These are phyloP conservation scores for Gobius niger DNA, from an alignment of 2,113 vertebrate species.

Conservation along the genomic window DNA sequence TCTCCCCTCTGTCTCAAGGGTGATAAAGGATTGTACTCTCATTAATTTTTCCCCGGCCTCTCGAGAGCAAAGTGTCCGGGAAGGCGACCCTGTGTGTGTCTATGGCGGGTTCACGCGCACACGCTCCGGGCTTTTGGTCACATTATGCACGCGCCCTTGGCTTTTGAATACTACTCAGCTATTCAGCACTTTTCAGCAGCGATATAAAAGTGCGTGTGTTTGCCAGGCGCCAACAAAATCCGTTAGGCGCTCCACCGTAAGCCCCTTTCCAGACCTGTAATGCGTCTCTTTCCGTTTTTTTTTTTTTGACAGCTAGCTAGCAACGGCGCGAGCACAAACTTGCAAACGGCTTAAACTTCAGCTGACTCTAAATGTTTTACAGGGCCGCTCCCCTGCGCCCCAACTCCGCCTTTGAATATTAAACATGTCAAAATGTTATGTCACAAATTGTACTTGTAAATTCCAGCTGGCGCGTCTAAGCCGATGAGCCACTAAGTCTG, in stretches of 20 bases:
- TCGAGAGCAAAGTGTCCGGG: slow-evolving; percentile 71
- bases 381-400: slow-evolving; percentile 10
- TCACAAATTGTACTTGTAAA: slow-evolving; percentile 35
- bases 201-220: slow-evolving; percentile 22
- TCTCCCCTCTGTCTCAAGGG: slow-evolving; percentile 68
- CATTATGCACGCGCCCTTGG: slow-evolving; percentile 66
- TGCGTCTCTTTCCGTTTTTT: slow-evolving; percentile 26
- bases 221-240: slow-evolving; percentile 33
- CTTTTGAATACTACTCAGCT: slow-evolving; percentile 59
- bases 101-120: slow-evolving; percentile 28
- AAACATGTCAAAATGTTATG: slow-evolving; percentile 32
- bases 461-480: slow-evolving; percentile 31
- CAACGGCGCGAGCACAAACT: slow-evolving; percentile 25
- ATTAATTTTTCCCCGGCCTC: slow-evolving; percentile 74
- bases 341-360: slow-evolving; percentile 25
- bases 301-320: slow-evolving; percentile 44
- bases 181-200: slow-evolving; percentile 52
- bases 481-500: slow-evolving; percentile 11
- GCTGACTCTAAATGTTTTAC: slow-evolving; percentile 37
- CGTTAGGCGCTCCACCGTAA: slow-evolving; percentile 36
- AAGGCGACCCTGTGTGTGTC: slow-evolving; percentile 41
- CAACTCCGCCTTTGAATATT: slow-evolving; percentile 33
- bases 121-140: slow-evolving; percentile 50
- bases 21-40: slow-evolving; percentile 76
- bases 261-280: slow-evolving; percentile 21